These are phyloP conservation scores for Galerucella calmariensis DNA, from an alignment of 2,888 invertebrate genomes.

Conservation along the genomic window DNA sequence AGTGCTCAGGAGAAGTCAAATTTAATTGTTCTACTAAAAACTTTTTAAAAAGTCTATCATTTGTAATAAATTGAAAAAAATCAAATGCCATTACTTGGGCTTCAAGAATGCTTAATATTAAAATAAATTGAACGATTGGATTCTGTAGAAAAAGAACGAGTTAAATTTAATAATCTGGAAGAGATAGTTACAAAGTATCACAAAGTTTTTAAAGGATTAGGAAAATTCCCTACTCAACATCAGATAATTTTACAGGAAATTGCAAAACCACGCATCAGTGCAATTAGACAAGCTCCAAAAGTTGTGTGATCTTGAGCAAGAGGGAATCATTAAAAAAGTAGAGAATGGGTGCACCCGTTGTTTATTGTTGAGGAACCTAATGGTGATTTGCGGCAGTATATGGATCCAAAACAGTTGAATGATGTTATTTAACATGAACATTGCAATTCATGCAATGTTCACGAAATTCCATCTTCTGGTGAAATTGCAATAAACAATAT, in stretches of 20 bases:
- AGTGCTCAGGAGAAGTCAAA: no score
- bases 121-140: no score
- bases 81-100: no score
- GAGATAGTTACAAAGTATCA: not conserved
- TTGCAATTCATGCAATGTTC: no score
- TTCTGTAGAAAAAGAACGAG: no score
- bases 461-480: slow-evolving; percentile 31
- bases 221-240: slow-evolving; percentile 7
- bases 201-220: not conserved
- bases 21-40: no score
- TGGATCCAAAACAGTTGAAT: slow-evolving; percentile 36
- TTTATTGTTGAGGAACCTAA: slow-evolving; percentile 38
- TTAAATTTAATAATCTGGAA: no score
- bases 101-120: no score
- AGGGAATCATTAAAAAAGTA: slow-evolving; percentile 8
- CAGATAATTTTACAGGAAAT: not conserved
- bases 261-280: not conserved
- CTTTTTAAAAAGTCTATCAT: no score
- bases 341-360: slow-evolving; percentile 34
- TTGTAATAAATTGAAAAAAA: no score
- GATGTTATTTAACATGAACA: slow-evolving; percentile 31
- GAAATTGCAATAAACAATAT: slow-evolving; percentile 18
- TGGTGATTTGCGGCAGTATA: slow-evolving; percentile 33
- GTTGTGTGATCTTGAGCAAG: not conserved
- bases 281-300: slow-evolving; percentile 2